phyloP scores from a whole-genome alignment of 1,140 invertebrate species.

The Manduca sexta region DNA sequence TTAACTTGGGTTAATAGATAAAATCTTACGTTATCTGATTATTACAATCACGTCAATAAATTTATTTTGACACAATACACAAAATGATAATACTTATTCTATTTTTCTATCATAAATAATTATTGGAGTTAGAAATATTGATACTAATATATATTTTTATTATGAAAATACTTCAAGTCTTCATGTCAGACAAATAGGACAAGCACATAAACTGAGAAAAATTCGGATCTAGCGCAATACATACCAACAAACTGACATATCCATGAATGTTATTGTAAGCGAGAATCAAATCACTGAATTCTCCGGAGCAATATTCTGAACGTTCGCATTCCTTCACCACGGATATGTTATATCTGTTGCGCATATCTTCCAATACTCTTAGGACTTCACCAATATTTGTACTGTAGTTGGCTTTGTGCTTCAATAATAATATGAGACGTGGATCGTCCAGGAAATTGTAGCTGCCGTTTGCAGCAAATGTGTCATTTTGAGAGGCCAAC shows the following conservation, averaged over 20 bases:
- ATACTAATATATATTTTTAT: too few relatives aligned
- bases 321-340: slow-evolving; percentile 49
- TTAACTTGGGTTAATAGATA: too few relatives aligned
- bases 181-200: too few relatives aligned
- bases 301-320: slow-evolving; percentile 53
- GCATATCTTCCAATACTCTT: slow-evolving; percentile 39
- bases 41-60: too few relatives aligned
- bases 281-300: slow-evolving; percentile 49
- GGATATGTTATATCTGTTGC: slow-evolving; percentile 52
- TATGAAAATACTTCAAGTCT: too few relatives aligned
- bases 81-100: too few relatives aligned
- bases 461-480: slow-evolving; percentile 22
- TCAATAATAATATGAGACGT: slow-evolving; percentile 42
- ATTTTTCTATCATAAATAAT: too few relatives aligned
- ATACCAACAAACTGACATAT: slow-evolving; percentile 62
- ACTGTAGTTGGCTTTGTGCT: slow-evolving; percentile 42
- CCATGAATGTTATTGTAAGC: slow-evolving; percentile 60
- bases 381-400: slow-evolving; percentile 44
- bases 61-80: too few relatives aligned
- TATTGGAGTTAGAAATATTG: too few relatives aligned
- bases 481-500: slow-evolving; percentile 30
- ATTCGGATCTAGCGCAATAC: slow-evolving; percentile 7
- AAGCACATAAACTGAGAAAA: not conserved
- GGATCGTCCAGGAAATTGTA: slow-evolving; percentile 43
- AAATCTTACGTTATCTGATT: too few relatives aligned